phyloP scores from a whole-genome alignment of 1,140 invertebrate species.

The Trachymyrmex septentrionalis region DNA sequence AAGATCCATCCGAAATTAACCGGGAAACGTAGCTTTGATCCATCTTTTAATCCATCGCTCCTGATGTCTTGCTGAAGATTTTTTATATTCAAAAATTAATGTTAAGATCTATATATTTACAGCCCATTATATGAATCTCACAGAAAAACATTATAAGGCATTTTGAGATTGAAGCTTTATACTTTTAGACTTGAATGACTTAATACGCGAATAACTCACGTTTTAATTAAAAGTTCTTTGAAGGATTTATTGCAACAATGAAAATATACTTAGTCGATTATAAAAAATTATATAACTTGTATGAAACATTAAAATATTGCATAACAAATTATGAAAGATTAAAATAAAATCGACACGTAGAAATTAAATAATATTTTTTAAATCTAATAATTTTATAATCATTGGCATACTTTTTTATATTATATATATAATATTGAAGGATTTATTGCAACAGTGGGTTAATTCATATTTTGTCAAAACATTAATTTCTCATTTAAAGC shows the following conservation, averaged over 20 bases:
- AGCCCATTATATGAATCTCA: neutral
- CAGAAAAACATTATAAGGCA: neutral
- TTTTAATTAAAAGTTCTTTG: neutral
- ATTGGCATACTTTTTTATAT: neutral
- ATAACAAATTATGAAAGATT: neutral
- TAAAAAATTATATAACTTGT: neutral
- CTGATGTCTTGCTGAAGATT: neutral
- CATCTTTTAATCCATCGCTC: neutral
- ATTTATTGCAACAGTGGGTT: no score
- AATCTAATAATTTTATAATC: neutral
- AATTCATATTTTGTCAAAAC: no score
- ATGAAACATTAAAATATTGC: neutral
- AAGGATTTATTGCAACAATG: no score
- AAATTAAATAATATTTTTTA: no score
- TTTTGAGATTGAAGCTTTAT: neutral
- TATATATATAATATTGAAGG: neutral
- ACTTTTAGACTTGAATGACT: neutral
- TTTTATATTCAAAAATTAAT: slow-evolving; percentile 12
- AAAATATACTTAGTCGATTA: neutral
- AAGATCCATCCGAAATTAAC: slow-evolving; percentile 12
- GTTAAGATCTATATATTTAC: neutral
- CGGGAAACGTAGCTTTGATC: neutral
- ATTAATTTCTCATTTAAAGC: no score
- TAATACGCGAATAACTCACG: neutral
- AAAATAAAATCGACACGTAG: neutral